Conservation (phyloP, 53 echinoderm and acorn worm genomes). For the Paracentrotus lividus region DNA sequence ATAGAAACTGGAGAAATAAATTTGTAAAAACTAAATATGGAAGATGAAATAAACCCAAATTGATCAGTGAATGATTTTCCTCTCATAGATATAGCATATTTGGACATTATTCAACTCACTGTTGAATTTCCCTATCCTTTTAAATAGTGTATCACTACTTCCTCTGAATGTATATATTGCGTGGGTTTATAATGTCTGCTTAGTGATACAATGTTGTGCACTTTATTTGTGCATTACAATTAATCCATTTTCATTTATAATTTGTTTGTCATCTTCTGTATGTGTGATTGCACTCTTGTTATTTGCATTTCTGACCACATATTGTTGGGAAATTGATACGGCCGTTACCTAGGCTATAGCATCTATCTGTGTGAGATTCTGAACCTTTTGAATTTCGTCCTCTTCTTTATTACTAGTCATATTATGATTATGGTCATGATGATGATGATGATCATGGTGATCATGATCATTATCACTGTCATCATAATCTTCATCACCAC, state of each 20-base stretch:
- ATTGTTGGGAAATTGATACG: neutral
- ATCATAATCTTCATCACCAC: slow-evolving; percentile 26
- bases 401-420: neutral
- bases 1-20: no score
- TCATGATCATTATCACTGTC: neutral
- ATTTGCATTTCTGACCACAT: slow-evolving; percentile 11
- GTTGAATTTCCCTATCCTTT: neutral
- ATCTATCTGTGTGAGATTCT: no score
- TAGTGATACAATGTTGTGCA: neutral
- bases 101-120: neutral
- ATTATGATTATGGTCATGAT: neutral
- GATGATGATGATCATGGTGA: neutral
- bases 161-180: neutral
- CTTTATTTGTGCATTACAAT: neutral
- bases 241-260: slow-evolving; percentile 21
- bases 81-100: neutral
- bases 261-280: slow-evolving; percentile 37
- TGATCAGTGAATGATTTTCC: neutral
- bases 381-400: neutral
- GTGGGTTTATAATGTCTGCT: neutral
- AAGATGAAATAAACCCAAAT: neutral
- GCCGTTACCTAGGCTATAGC: no score
- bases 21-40: neutral
- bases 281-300: neutral
- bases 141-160: neutral